Base-by-base conservation (phyloP, 2,888 invertebrate species). In the Busseola fusca region DNA sequence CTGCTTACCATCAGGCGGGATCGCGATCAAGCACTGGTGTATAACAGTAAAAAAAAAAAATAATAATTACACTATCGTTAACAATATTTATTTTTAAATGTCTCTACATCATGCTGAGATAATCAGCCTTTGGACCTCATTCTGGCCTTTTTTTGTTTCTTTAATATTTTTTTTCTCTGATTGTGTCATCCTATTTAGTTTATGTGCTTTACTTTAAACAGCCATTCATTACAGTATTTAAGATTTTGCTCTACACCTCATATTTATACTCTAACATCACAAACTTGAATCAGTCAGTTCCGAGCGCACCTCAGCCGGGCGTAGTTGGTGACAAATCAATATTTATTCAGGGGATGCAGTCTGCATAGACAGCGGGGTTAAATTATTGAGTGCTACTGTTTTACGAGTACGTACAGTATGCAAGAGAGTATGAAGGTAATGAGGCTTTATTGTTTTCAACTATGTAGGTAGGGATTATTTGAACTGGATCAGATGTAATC, bases 301-400 rank as follows among this genome's bases (percentile, higher is more conserved):
- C 50, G 52, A 60, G 70, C 60, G 54, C 64, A 67, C 71, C 76
- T 72, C 65, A 52, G 48, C 54, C 25, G 14, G 30, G 54, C 64
- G 64, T 67, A 75, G 82, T 84, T 86, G 82, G 83, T 85, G 83
- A 85, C 83, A 80, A 87, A 84, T 88, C 88, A 84, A 88, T 88
- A 87, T 85, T 87, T 87, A 85, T 86, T 84, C 82, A 85, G 80
- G 80, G 74, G 52, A 52, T 78, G 78, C 77, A 69, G 34, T 27
- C n/a, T 18, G 64, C 48, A 74, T 30, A 25, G 25, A 27, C 57
- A 48, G 30, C 3, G 16, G 3, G 14, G 14, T 40, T 69, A 56
- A 40, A 75, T 79, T 57, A 69, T 78, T 34, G 75, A 78, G 59
- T 45, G 37, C 18, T 16, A 40, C 50, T 70, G 27, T 64, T 59